Evolutionary conservation across 2,113 vertebrate species (phyloP).

Genomic region (Meleagris gallopavo): DNA sequence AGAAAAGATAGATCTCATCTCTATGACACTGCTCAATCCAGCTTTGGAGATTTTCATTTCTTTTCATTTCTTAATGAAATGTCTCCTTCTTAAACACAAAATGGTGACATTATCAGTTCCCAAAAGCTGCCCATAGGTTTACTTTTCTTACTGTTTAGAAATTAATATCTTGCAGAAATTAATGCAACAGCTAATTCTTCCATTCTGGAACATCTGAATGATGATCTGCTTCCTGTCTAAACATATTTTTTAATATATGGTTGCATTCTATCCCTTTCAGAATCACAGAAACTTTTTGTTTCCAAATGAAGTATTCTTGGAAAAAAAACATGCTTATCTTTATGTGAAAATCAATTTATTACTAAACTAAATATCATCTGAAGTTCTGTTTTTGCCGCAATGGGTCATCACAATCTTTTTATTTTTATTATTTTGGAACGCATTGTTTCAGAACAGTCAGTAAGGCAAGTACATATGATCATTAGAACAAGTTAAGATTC

Average conservation of each 20-base stretch:
- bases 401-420: not conserved
- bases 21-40: not conserved
- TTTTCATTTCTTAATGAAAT: no score
- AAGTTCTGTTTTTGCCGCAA: not conserved
- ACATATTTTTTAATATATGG: not conserved
- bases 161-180: not conserved
- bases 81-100: not conserved
- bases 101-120: not conserved
- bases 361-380: not conserved
- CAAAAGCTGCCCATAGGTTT: not conserved
- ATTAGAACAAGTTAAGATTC: not conserved
- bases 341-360: not conserved
- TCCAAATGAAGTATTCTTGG: not conserved
- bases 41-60: not conserved
- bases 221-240: not conserved
- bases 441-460: not conserved
- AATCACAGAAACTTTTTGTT: not conserved
- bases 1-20: not conserved
- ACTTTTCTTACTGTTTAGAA: not conserved
- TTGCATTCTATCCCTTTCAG: not conserved
- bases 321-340: not conserved
- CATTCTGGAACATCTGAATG: not conserved
- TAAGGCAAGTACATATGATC: not conserved
- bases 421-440: not conserved
- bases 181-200: not conserved